Percentiles rank a stretch among this genome's conserved stretches.
Conservation (phyloP, 2,888 invertebrate species). For the Hypsopygia costalis region DNA sequence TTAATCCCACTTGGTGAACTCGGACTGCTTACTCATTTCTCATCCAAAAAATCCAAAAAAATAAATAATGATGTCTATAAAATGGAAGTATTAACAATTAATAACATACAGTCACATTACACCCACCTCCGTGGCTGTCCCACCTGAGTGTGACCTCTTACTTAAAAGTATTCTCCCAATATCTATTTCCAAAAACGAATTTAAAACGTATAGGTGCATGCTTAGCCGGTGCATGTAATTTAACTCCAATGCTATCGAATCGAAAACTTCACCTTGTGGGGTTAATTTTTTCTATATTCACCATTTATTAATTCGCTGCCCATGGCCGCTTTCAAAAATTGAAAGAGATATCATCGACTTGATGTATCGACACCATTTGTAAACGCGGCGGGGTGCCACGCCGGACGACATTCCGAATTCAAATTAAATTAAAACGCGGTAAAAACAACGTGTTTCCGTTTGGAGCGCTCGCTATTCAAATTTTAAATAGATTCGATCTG, state of each 20-base stretch:
- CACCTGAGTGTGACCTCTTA: background rate
- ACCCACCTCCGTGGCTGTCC: background rate
- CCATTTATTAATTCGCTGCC: slow-evolving; percentile 66
- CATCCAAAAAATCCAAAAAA: background rate
- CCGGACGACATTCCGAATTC: slow-evolving; percentile 67
- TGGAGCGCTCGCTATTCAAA: slow-evolving; percentile 58
- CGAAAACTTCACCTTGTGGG: slow-evolving; percentile 47
- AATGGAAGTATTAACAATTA: background rate
- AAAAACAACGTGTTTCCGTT: slow-evolving; percentile 75
- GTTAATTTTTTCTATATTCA: slow-evolving; percentile 43
- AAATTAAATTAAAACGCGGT: slow-evolving; percentile 77
- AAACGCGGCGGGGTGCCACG: slow-evolving; percentile 64
- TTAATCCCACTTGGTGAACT: too few species aligned
- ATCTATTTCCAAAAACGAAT: slow-evolving; percentile 5
- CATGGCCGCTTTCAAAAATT: slow-evolving; percentile 66
- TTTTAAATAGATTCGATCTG: slow-evolving; percentile 67
- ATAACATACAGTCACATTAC: background rate
- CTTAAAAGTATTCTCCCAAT: slow-evolving; percentile 1
- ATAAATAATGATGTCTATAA: background rate
- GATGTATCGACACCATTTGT: slow-evolving; percentile 77
- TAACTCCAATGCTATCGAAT: slow-evolving; percentile 40
- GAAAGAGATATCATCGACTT: slow-evolving; percentile 78
- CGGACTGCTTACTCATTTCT: too few species aligned
- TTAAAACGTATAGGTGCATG: slow-evolving; percentile 4
- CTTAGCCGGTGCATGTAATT: too few species aligned